Evolutionary conservation across 2,888 invertebrate species (phyloP), one percentile per base, ranked within the genome.

Genomic region (Lamellibrachia columna): DNA sequence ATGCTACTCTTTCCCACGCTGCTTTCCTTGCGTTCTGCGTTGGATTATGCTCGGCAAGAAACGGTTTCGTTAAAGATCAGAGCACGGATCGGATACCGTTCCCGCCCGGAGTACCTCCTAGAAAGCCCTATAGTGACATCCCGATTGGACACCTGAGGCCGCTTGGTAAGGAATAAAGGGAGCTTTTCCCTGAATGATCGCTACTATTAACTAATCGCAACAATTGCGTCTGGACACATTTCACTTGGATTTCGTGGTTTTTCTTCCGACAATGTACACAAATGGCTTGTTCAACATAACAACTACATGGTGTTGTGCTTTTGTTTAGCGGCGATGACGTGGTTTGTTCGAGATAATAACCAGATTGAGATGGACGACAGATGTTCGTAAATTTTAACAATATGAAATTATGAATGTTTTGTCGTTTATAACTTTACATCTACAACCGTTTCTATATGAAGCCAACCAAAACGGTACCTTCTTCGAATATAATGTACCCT

Each of bases 121-220:
- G 53, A 22, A 52, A 93, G 7, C 93, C 93, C 3, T 93, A 93
- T 55, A 91, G 94, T 0, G 94, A 94, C 0, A 94, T 96, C 52
- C 96, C 96, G 7, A 94, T 94, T n/a, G 96, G 96, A 9, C 96
- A 96, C 93, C 95, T 96, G 0, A 92, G 96, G 93, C 96, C 96
- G 1, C 93, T 96, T 90, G 96, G 96, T 96, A 94, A 94, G 95
- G 90, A 28, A 53, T 90, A 58, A 2, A 28, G 40, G 52, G 52
- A 60, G 9, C 9, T 40, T 22, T 92, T 53, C 53, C 40, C 11
- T 22, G 52, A 40, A n/a, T 60, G 4, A 92, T 28, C 91, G 53
- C 40, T 91, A 22, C 90, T 60, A 9, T 40, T 22, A 40, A 3
- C n/a, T 28, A 75, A 8, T 7, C 28, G 28, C 15, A 53, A 40